Evolutionary conservation across 2,797 vertebrate species (phyloP).

Genomic region (Rallus crepitans): DNA sequence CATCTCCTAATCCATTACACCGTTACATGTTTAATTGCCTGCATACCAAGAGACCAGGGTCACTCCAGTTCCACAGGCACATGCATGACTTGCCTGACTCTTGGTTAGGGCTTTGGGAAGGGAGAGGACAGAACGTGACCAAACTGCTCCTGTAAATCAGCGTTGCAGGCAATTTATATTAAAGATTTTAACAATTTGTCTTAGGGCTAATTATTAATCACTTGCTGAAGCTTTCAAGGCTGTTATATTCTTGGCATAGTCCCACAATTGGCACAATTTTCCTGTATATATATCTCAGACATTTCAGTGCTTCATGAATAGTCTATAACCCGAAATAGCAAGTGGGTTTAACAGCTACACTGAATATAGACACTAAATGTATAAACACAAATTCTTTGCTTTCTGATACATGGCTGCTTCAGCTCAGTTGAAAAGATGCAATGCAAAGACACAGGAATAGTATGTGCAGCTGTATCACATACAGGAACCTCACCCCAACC

Average conservation of each 20-base stretch:
- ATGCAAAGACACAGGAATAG: constrained; percentile 16
- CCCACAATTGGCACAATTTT: not conserved
- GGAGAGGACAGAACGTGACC: not conserved
- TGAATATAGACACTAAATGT: not conserved
- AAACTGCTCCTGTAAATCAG: not conserved
- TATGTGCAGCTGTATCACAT: not conserved
- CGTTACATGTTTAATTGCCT: not conserved
- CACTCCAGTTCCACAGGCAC: not conserved
- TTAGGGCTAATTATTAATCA: constrained; percentile 3
- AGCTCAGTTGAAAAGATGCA: not conserved
- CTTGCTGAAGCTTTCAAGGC: not conserved
- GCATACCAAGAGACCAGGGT: not conserved
- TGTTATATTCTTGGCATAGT: not conserved
- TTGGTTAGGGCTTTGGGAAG: not conserved
- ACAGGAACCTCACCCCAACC: not conserved
- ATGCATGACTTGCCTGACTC: rapidly evolving
- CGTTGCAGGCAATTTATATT: not conserved
- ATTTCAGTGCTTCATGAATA: constrained; percentile 5
- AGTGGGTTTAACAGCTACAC: not conserved
- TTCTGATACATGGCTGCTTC: not conserved
- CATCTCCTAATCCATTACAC: not conserved
- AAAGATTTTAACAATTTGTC: not conserved
- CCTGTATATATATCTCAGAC: not conserved
- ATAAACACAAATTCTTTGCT: not conserved
- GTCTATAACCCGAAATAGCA: constrained; percentile 9